Evolutionary conservation across 2,113 vertebrate species (phyloP), one percentile per base, ranked within the genome.

Genomic region (Ancistrus triradiatus): DNA sequence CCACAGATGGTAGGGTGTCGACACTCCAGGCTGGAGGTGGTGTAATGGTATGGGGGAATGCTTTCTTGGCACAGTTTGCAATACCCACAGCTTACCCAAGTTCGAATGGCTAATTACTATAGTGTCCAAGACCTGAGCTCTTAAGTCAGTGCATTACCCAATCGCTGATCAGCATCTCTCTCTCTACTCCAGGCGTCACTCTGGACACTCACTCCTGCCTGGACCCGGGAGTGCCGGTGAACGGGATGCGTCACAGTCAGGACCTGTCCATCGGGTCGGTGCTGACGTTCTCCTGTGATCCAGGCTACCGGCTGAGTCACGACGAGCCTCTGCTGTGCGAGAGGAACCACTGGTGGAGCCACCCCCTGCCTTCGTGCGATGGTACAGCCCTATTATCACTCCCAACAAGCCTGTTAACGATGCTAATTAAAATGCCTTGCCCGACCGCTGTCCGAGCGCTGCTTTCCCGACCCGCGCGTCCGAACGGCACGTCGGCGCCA

Each of bases 281-380:
- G 9, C 93, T 98, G 65, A 91, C 90, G 14, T 98, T 95, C 85
- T 88, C 90, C 8, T 98, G 95, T 79, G 91, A 97, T 38, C 88
- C 90, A 18, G 95, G 95, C 24, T 98, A 98, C 52, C 87, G 89
- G 7, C 75, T 98, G 46, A 98, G 90, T 66, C 93, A 98, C 1
- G 95, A 98, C 27, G 95, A 97, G 11, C 90, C 88, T 7, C 88
- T 98, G 57, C 70, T 92, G 0, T 98, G 95, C 81, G 95, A 98
- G 84, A 94, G 95, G 80, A 98, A 92, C 78, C 94, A 98, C 69
- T 97, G 94, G 88, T 98, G 95, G 95, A 98, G 92, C 75, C 92
- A 95, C 42, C 79, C 91, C 1, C 90, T 98, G 11, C 95, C 95
- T 43, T 93, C 90, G 11, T 98, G 95, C 84, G 95, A 98, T 73